Conservation (phyloP, 2,797 vertebrate species). For the Anolis apletophallus region DNA sequence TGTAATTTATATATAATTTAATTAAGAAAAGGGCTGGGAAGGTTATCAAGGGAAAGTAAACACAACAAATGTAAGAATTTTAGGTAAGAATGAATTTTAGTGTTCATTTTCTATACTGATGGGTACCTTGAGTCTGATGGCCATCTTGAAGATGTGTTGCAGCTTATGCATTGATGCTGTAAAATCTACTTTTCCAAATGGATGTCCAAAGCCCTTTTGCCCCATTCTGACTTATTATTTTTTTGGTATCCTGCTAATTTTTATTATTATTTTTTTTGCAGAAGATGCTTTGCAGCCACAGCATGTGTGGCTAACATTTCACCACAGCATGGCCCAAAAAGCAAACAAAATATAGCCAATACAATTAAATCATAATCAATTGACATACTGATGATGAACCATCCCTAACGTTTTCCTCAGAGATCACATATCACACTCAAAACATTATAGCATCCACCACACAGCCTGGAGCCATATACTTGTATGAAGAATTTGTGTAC, state of each 20-base stretch:
- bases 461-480: neutral
- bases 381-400: neutral
- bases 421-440: neutral
- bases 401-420: neutral
- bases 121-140: neutral
- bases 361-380: neutral
- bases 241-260: neutral
- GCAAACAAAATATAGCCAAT: neutral
- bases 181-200: neutral
- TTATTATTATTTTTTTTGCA: neutral
- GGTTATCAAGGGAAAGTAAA: neutral
- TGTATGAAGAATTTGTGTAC: neutral
- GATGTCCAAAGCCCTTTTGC: neutral
- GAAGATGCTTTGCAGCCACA: neutral
- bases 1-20: too few species aligned
- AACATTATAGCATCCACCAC: neutral
- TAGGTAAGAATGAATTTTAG: too few species aligned
- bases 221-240: neutral
- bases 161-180: neutral
- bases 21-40: too few species aligned
- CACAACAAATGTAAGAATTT: neutral
- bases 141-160: neutral
- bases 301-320: neutral
- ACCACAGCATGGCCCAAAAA: neutral
- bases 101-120: neutral